Evolutionary conservation across 2,797 vertebrate species (phyloP), one percentile per base, ranked within the genome.

Genomic region (Eulemur mongoz): DNA sequence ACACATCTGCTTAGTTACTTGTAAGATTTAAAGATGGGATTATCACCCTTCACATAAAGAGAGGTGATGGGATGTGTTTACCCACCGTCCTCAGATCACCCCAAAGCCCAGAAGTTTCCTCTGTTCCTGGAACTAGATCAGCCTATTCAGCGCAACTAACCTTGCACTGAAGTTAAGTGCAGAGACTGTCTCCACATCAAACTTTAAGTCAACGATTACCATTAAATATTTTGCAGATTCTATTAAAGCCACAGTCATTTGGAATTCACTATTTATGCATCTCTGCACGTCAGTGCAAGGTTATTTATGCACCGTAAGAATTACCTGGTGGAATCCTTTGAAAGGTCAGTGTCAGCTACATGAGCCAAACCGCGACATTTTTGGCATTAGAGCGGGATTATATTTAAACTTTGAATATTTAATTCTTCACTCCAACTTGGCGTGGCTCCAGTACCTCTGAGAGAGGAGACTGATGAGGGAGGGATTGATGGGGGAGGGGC

Each of bases 371-470:
- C 12, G 22, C 3, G 50, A 57, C 38, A 17, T 38, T 40, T 15
- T 11, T 17, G 18, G 32, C 10, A 14, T 22, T 5, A 18, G 30
- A 69, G 22, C 4, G 18, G 32, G 12, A 57, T 27, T 6, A 4
- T 0, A 20, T 11, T 57, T 14, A 15, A 4, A 35, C 12, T 30
- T 11, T 45, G 57, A 4, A 12, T 61, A 27, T 27, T 30, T 32
- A n/a, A 38, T n/a, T 40, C 25, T 35, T 85, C 11, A 3, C 4
- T 63, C 17, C 9, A 6, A 38, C 6, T 23, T 48, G 32, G 23
- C 0, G 5, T 1, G n/a, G 54, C 5, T 1, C 8, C 11, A 12
- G 13, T 54, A 2, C 20, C 1, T 45, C 4, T 2, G 69, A 48
- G 14, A 32, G 18, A 76, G 73, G 35, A 78, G 63, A 18, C 38